Base-by-base conservation (phyloP, 2,888 invertebrate species). In the Seira ritae region DNA sequence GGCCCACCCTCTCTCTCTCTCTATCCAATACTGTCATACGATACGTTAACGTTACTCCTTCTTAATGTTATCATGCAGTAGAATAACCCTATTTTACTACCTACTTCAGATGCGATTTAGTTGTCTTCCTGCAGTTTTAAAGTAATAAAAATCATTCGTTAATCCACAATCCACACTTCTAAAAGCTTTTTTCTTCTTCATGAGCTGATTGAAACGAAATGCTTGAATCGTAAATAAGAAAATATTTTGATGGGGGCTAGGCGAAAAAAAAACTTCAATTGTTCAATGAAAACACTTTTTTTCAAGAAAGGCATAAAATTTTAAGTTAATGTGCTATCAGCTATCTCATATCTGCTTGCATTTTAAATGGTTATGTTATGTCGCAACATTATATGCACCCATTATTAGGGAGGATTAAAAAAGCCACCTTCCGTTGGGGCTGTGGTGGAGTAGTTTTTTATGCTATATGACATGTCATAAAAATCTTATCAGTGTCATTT, bases 61-160 rank as follows among this genome's bases (percentile, higher is more conserved):
- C 12, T n/a, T n/a, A n/a, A 42, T 42, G 12, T 12, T 42, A 42
- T 42, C 42, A 12, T 42, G 42, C 12, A 42, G 42, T 42, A 42
- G 12, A 42, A 42, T 42, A 42, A 42, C 42, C 42, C 42, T 42
- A 42, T 42, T 42, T 42, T 75, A 62, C 74, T 69, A 50, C 70
- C 60, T 68, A 69, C 75, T 74, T 80, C 42, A 42, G 42, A 42
- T 42, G 42, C 42, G 42, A 42, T 42, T 67, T 66, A 50, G 60
- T 42, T 66, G 71, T 31, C 70, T 70, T 75, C 75, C 80, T 75
- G 75, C 70, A 81, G 80, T 75, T 81, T 75, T 75, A 23, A 75
- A 70, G 70, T 70, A 74, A 75, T 75, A 75, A 81, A 81, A 81
- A 81, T 76, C 81, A 76, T 81, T 81, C 71, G 76, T 81, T 81